phyloP scores from a whole-genome alignment of 1,140 invertebrate genomes.

The Nasonia giraulti region DNA sequence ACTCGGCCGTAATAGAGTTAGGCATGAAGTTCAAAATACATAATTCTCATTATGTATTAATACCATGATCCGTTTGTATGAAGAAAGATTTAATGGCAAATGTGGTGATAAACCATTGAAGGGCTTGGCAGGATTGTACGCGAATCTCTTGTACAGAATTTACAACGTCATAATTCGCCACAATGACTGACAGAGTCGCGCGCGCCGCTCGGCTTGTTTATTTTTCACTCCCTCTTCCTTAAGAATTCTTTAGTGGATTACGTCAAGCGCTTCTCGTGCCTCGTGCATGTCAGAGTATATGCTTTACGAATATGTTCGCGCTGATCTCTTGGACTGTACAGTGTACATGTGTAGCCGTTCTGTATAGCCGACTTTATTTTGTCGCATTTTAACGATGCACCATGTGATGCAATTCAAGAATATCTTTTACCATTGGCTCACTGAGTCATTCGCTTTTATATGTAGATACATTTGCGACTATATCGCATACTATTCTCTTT shows the following conservation, averaged over 20 bases:
- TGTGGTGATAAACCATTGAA: neutral
- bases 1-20: too few relatives aligned
- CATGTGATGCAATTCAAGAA: neutral
- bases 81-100: neutral
- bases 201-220: neutral
- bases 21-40: too few relatives aligned
- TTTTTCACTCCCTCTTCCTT: constrained; percentile 6
- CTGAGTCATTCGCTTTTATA: neutral
- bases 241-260: constrained; percentile 13
- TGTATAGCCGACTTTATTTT: neutral
- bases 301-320: neutral
- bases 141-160: constrained; percentile 16
- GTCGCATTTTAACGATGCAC: too few relatives aligned
- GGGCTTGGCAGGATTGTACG: neutral
- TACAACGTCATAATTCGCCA: constrained; percentile 21
- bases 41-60: too few relatives aligned
- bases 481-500: neutral
- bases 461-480: neutral
- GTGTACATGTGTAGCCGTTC: neutral
- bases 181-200: constrained; percentile 13
- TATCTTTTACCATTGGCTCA: neutral
- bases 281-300: neutral
- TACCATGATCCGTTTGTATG: neutral
- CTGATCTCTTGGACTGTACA: neutral
- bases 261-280: constrained; percentile 1